A percentile compares a stretch with the other conserved stretches of the same genome.
Evolutionary conservation across 2,888 invertebrate species (phyloP).

Genomic region (Autographa pulchrina): DNA sequence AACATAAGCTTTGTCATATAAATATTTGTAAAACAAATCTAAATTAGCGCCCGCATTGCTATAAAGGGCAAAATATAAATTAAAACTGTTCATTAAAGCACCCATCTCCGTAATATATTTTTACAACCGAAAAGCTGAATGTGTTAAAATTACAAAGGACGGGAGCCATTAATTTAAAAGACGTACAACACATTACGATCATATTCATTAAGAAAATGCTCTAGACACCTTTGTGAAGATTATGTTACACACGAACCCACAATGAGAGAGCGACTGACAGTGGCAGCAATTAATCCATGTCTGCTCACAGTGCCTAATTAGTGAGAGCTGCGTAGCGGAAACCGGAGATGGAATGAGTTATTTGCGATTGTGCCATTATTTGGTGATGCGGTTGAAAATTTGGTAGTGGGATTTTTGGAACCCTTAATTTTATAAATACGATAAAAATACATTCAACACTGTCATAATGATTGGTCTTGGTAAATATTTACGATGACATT

Average conservation of each 20-base stretch:
- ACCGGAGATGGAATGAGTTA: conserved; percentile 83
- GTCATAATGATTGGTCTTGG: not conserved
- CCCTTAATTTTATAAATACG: conserved; percentile 2
- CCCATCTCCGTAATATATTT: conserved; percentile 59
- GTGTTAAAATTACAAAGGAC: conserved; percentile 73
- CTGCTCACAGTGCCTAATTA: conserved; percentile 84
- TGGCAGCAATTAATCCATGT: conserved; percentile 85
- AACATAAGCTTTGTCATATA: conserved; percentile 26
- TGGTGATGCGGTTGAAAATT: conserved; percentile 58
- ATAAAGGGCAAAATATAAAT: conserved; percentile 58
- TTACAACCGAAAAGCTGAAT: conserved; percentile 61
- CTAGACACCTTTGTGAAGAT: conserved; percentile 79
- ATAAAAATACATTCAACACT: not conserved
- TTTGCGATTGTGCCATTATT: conserved; percentile 77
- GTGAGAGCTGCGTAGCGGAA: conserved; percentile 81
- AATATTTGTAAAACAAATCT: conserved; percentile 51
- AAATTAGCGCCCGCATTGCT: conserved; percentile 63
- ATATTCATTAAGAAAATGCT: conserved; percentile 84
- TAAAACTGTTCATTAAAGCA: conserved; percentile 63
- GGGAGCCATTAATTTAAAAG: conserved; percentile 71
- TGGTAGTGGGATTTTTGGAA: conserved; percentile 34
- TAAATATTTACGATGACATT: conserved; percentile 4
- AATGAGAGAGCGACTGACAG: conserved; percentile 73
- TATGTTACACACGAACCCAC: conserved; percentile 73
- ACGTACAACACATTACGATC: conserved; percentile 72